Evolutionary conservation across 1,140 invertebrate species (phyloP), one percentile per base, ranked within the genome.

Genomic region (Drosophila watanabei): DNA sequence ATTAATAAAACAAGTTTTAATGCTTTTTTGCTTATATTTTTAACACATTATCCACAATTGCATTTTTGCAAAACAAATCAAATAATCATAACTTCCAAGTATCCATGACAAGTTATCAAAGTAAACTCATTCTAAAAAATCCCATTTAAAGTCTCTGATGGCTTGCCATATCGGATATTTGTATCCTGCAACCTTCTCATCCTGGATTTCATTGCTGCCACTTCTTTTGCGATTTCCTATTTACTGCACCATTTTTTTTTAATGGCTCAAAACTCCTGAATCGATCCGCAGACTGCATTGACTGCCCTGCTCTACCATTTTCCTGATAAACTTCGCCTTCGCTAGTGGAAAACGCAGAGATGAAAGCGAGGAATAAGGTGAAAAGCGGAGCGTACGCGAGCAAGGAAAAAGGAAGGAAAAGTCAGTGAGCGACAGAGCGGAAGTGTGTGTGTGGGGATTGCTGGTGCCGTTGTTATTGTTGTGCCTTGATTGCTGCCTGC

Each of bases 401-500:
- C n/a, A 49, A 37, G 32, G 41, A 68, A 24, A 49, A 32, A 18
- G 45, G 35, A 59, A 48, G 45, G 35, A 73, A 72, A 73, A 60
- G 68, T 41, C 52, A 43, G 43, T 10, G 68, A 72, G 70, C 68
- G 70, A 41, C 68, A 72, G 70, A 51, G 63, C 68, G 69, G 68
- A 73, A 72, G 48, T 51, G 48, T 51, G 35, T 64, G 63, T 30
- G 48, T 71, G 24, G 24, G 24, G 24, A 35, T 58, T 71, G 49
- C 20, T 46, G 49, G 4, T 33, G 66, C 60, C 49, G 65, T 69
- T 70, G 66, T 70, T 70, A 73, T 73, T 73, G 70, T 72, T 72
- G 68, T 46, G 46, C 45, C 70, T 73, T 73, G 70, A 73, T 73
- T 73, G 70, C 70, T 72, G 70, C 70, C 70, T 73, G 66, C 70